These are phyloP conservation scores for Channa argus DNA, from an alignment of 2,113 vertebrate genomes.

Conservation along the genomic window DNA sequence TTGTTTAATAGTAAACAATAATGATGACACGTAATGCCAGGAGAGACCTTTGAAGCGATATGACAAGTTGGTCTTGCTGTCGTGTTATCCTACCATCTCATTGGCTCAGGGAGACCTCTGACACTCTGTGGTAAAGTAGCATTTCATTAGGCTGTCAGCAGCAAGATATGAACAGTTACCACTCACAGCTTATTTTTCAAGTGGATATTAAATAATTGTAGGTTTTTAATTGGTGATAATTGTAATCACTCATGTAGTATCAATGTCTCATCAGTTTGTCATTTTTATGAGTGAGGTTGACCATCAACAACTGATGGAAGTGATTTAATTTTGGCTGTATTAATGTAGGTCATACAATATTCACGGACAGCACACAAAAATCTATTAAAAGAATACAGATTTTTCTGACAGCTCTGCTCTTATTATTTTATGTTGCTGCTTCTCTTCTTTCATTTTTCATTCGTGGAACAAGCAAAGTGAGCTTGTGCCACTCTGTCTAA, in stretches of 20 bases:
- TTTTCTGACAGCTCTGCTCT: background rate
- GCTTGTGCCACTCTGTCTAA: slow-evolving; percentile 2
- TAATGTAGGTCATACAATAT: background rate
- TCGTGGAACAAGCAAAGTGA: slow-evolving; percentile 14
- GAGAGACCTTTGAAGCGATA: slow-evolving; percentile 23
- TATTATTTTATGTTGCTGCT: background rate
- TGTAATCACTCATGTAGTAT: slow-evolving; percentile 14
- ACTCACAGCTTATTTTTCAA: slow-evolving; percentile 38
- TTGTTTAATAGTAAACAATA: slow-evolving; percentile 10
- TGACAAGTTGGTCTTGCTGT: slow-evolving; percentile 1
- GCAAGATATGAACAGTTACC: slow-evolving; percentile 15
- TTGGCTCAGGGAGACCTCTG: slow-evolving; percentile 30
- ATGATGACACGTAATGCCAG: slow-evolving; percentile 18
- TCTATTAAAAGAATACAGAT: background rate
- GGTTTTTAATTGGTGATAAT: slow-evolving; percentile 26
- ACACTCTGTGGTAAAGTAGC: slow-evolving; percentile 22
- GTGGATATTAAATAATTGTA: slow-evolving; percentile 27
- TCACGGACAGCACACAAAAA: slow-evolving; percentile 2
- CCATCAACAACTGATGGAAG: slow-evolving; percentile 15
- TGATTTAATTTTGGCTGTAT: slow-evolving; percentile 7
- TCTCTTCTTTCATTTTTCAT: background rate
- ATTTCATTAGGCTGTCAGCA: slow-evolving; percentile 53
- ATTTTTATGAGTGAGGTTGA: slow-evolving; percentile 30
- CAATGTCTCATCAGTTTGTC: slow-evolving; percentile 1
- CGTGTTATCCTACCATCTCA: slow-evolving; percentile 15